Percentiles rank a stretch among this genome's conserved stretches.
phyloP scores from a whole-genome alignment of 2,113 vertebrate genomes.

The Ceratotherium simum region DNA sequence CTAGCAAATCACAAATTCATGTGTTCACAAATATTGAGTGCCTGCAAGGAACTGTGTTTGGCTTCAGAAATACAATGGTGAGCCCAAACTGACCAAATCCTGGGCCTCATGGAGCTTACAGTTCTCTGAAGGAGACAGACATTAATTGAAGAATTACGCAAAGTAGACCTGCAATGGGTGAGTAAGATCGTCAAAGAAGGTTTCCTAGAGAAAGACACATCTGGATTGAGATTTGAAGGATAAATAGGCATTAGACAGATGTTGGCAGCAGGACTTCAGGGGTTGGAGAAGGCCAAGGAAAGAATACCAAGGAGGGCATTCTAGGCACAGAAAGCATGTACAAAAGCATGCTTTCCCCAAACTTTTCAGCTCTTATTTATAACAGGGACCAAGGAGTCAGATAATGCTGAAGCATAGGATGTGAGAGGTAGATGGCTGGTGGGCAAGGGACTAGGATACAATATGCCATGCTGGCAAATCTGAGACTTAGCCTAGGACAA shows the following conservation, averaged over 20 bases:
- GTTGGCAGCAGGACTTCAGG: neutral
- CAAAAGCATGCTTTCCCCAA: conserved; percentile 22
- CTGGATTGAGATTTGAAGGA: neutral
- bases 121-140: neutral
- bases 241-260: neutral
- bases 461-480: conserved; percentile 28
- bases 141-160: neutral
- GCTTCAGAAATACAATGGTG: neutral
- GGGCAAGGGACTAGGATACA: conserved; percentile 29
- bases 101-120: neutral
- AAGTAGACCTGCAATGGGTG: neutral
- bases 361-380: conserved; percentile 43
- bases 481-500: neutral
- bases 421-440: neutral
- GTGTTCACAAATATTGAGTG: neutral
- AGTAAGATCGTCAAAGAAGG: neutral
- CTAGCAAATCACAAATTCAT: neutral
- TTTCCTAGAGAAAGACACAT: neutral
- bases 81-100: conserved; percentile 3
- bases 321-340: conserved; percentile 20
- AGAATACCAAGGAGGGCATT: neutral
- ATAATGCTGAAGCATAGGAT: neutral
- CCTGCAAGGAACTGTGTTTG: neutral
- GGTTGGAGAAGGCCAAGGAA: neutral
- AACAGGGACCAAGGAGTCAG: conserved; percentile 1